Evolutionary conservation across 2,888 invertebrate genomes (phyloP), one percentile per base, ranked within the genome.

Genomic region (Idaea biselata): DNA sequence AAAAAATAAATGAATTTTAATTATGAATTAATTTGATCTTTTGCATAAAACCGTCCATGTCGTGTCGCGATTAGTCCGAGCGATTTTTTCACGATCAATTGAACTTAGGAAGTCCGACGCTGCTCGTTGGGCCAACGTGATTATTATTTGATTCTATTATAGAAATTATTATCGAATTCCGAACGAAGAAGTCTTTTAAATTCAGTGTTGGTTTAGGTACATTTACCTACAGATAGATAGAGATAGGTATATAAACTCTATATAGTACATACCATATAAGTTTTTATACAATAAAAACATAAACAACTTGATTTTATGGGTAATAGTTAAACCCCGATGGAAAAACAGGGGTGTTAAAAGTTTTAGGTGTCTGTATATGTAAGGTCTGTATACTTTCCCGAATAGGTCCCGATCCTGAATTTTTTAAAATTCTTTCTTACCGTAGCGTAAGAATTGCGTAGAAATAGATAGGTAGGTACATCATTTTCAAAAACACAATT

Each of bases 71-170:
- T 91, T 90, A 91, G 89, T 84, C 84, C 79, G 79, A 74, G 74
- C 76, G 81, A 86, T 87, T 88, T 87, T 84, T 80, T 89, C 91
- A 89, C 89, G 75, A 79, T 81, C 90, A 89, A 91, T 91, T 91
- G 89, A 89, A 89, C 91, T 90, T 86, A 87, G 86, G 84, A 88
- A 88, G 82, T 87, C 75, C 74, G 72, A 25, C 25, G 25, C 25
- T 25, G 25, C 25, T 25, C 73, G 65, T 55, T 73, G 65, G 63
- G 65, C 67, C 76, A 67, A 70, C 72, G 72, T 89, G 87, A 90
- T 88, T 78, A 89, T 79, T 89, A 84, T 90, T 91, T 90, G 86
- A 90, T 89, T 84, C 86, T 76, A 86, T 88, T 86, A 84, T 70
- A 60, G 60, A 18, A 63, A 60, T 61, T 62, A 18, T 56, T 53